Evolutionary conservation across 2,888 invertebrate genomes (phyloP), one percentile per base, ranked within the genome.

Genomic region (Epistrophe grossulariae): DNA sequence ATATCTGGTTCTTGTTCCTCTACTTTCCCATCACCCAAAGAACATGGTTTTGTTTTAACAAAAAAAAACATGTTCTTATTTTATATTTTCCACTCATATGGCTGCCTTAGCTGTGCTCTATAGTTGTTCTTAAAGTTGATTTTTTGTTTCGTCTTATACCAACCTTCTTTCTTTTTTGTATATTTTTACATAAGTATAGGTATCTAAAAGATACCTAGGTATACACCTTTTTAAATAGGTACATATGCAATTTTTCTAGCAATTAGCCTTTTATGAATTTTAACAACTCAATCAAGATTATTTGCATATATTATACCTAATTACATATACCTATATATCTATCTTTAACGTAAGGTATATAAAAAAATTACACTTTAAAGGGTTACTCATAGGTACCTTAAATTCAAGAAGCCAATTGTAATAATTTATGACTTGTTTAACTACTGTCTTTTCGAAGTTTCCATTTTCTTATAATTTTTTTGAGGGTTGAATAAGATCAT

Each of bases 341-440:
- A 24, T 24, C 24, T 24, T 24, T 24, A 24, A 24, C 24, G 0
- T 31, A 31, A 57, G n/a, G n/a, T n/a, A n/a, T n/a, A n/a, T 40
- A 59, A 50, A 50, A 19, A 57, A 35, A 8, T 6, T 35, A 66
- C 28, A 66, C 6, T 0, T 10, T 19, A 59, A 38, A 68, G 38
- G 43, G 43, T 71, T 70, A 28, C 45, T 11, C n/a, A n/a, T n/a
- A n/a, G n/a, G 7, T 9, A 9, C 35, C 35, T 35, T 35, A 0
- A 35, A 35, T 59, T 79, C 52, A 79, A 79, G 83, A 72, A 87
- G 66, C 79, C 74, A 66, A 19, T 24, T 38, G 19, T 19, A 11
- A 90, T 89, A 89, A 91, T 91, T 91, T 91, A 91, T 89, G 91
- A 91, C 89, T 89, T 91, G 91, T 91, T 91, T 91, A 90, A 91